A percentile compares a stretch with the other conserved stretches of the same genome.
phyloP scores from a whole-genome alignment of 2,113 vertebrate genomes.

The Labrus mixtus region DNA sequence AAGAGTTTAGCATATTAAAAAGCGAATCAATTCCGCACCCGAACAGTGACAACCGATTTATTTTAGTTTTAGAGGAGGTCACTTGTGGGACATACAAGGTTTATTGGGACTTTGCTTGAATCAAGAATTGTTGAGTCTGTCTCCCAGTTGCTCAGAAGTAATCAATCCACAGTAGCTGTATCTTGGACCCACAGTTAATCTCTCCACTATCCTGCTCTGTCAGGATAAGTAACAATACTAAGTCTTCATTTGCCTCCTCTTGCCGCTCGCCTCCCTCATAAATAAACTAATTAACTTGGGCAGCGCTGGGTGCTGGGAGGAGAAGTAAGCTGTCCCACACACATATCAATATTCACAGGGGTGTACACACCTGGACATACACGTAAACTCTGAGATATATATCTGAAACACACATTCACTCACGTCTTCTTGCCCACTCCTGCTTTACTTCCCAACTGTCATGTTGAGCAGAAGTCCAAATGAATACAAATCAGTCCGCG shows the following conservation, averaged over 20 bases:
- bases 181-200: slow-evolving; percentile 67
- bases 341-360: slow-evolving; percentile 28
- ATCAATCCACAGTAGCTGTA: slow-evolving; percentile 67
- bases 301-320: slow-evolving; percentile 35
- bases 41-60: background rate
- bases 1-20: background rate
- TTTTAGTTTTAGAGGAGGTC: slow-evolving; percentile 8
- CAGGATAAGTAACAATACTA: slow-evolving; percentile 75
- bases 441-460: slow-evolving; percentile 41
- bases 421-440: slow-evolving; percentile 31
- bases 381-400: slow-evolving; percentile 6
- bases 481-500: slow-evolving; percentile 74
- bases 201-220: slow-evolving; percentile 64
- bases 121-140: slow-evolving; percentile 52
- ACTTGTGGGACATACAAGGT: slow-evolving; percentile 11
- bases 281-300: slow-evolving; percentile 80
- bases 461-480: slow-evolving; percentile 50
- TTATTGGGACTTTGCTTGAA: slow-evolving; percentile 48
- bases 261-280: slow-evolving; percentile 67
- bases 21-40: background rate
- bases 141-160: slow-evolving; percentile 49
- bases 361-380: slow-evolving; percentile 31
- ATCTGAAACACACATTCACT: slow-evolving; percentile 19
- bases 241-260: slow-evolving; percentile 76
- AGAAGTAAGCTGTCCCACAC: slow-evolving; percentile 36